Percentiles rank a stretch among this genome's conserved stretches.
phyloP scores from a whole-genome alignment of 2,888 invertebrate genomes.

The Drosophila formosana region DNA sequence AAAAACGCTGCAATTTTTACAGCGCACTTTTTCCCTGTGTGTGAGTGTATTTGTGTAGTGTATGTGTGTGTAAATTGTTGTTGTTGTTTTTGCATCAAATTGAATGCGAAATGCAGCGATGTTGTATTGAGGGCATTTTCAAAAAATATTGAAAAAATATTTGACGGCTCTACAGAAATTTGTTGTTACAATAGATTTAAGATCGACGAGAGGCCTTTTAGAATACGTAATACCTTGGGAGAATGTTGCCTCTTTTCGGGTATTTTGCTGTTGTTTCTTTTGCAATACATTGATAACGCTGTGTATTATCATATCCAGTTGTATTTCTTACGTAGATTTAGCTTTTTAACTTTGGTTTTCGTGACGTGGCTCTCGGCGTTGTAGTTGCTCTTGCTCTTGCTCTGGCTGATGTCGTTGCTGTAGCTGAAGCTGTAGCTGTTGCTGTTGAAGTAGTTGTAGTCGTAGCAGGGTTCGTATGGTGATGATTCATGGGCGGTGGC shows the following conservation, averaged over 20 bases:
- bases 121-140: conserved; percentile 46
- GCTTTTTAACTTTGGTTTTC: conserved; percentile 70
- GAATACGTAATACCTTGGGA: conserved; percentile 34
- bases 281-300: conserved; percentile 26
- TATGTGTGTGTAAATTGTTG: conserved; percentile 17
- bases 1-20: conserved; percentile 42
- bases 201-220: conserved; percentile 52
- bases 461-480: conserved; percentile 55
- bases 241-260: conserved; percentile 50
- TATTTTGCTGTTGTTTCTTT: conserved; percentile 27
- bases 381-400: conserved; percentile 41
- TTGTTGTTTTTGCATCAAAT: conserved; percentile 39
- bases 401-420: conserved; percentile 37
- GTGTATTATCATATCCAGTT: conserved; percentile 65
- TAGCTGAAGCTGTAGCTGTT: conserved; percentile 24
- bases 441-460: conserved; percentile 45
- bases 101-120: conserved; percentile 46
- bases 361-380: conserved; percentile 63
- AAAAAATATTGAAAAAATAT: conserved; percentile 69
- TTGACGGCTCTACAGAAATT: conserved; percentile 60
- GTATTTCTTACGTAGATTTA: conserved; percentile 76
- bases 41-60: conserved; percentile 21
- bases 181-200: conserved; percentile 14
- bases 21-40: conserved; percentile 39
- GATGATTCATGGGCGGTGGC: conserved; percentile 60